These are phyloP conservation scores for Drosophila repleta DNA, from an alignment of 1,140 invertebrate genomes.

Conservation along the genomic window DNA sequence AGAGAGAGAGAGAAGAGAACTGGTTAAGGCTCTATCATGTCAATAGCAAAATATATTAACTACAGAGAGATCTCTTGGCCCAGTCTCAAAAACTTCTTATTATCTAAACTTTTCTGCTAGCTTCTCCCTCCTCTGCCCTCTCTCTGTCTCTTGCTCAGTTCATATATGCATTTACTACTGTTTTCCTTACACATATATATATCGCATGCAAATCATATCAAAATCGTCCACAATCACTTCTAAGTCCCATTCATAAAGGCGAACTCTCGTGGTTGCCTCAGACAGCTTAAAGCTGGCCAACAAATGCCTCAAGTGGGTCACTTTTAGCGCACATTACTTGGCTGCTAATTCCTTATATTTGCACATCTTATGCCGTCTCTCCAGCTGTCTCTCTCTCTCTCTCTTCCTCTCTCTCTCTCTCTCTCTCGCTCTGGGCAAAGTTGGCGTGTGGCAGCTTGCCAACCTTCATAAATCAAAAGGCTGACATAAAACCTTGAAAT, in stretches of 20 bases:
- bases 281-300: neutral
- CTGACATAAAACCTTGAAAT: slow-evolving; percentile 61
- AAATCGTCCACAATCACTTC: too few relatives aligned
- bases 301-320: slow-evolving; percentile 1
- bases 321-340: slow-evolving; percentile 16
- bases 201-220: neutral
- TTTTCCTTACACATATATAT: too few relatives aligned
- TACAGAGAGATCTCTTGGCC: too few relatives aligned
- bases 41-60: too few relatives aligned
- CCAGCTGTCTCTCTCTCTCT: neutral
- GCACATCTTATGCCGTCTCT: neutral
- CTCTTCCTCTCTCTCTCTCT: neutral
- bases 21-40: too few relatives aligned
- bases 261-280: neutral
- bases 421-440: slow-evolving; percentile 14
- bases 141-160: too few relatives aligned
- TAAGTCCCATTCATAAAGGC: too few relatives aligned
- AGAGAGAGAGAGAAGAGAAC: too few relatives aligned
- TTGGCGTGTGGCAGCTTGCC: slow-evolving; percentile 35
- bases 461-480: slow-evolving; percentile 63
- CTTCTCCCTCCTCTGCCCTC: too few relatives aligned
- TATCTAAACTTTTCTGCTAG: too few relatives aligned
- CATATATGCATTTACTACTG: too few relatives aligned
- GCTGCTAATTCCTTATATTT: slow-evolving; percentile 22
- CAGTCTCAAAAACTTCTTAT: too few relatives aligned